Evolutionary conservation across 1,140 invertebrate genomes (phyloP).

Genomic region (Alviniconcha marisindica): DNA sequence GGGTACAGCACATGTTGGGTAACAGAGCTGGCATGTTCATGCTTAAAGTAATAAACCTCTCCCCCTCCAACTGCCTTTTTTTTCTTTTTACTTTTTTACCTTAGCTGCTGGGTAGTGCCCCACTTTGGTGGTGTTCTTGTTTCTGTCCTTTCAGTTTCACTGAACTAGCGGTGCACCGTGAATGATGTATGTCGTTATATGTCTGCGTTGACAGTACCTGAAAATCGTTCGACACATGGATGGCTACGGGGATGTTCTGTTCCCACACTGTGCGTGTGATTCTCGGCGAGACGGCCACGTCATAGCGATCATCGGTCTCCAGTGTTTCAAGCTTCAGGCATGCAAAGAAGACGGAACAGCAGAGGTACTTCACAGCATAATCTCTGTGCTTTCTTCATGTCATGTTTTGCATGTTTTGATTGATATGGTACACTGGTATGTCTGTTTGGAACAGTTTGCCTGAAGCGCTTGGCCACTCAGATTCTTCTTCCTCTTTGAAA

Average conservation of each 20-base stretch:
- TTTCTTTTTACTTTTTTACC: neutral
- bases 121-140: neutral
- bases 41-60: too few species aligned
- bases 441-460: too few species aligned
- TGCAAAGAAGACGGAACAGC: constrained; percentile 90
- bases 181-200: too few species aligned
- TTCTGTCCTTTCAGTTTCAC: neutral
- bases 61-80: too few species aligned
- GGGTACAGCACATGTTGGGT: too few species aligned
- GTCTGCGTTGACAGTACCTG: constrained; percentile 84
- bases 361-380: too few species aligned
- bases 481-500: too few species aligned
- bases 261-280: constrained; percentile 97
- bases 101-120: neutral
- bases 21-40: too few species aligned
- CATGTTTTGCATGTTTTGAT: too few species aligned
- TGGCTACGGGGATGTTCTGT: constrained; percentile 94
- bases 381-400: too few species aligned
- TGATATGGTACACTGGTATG: too few species aligned
- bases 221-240: constrained; percentile 89
- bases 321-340: constrained; percentile 89
- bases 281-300: constrained; percentile 95
- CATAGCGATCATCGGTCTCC: constrained; percentile 85
- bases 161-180: neutral
- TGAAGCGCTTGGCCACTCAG: too few species aligned